A percentile compares a stretch with the other conserved stretches of the same genome.
These are phyloP conservation scores for Tanypteryx hageni DNA, from an alignment of 2,888 invertebrate species.

Conservation along the genomic window DNA sequence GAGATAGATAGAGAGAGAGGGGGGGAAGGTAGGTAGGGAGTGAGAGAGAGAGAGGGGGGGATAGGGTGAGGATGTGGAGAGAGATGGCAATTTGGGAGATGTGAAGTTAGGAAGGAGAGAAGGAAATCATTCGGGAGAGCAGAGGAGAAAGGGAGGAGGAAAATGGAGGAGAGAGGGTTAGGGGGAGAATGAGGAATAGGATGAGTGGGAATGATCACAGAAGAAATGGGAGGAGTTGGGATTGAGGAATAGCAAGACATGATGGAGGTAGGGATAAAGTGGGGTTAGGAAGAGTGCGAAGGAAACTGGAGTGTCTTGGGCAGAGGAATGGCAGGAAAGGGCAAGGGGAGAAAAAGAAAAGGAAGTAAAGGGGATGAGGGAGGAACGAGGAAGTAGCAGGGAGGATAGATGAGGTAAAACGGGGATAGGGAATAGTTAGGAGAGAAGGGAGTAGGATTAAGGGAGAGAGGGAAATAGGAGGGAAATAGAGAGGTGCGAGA, in stretches of 20 bases:
- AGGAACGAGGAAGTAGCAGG: not conserved
- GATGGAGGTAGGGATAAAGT: too few species aligned
- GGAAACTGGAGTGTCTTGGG: too few species aligned
- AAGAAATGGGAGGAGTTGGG: too few species aligned
- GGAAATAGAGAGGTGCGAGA: too few species aligned
- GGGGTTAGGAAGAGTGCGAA: too few species aligned
- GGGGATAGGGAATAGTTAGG: too few species aligned
- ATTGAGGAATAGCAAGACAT: too few species aligned
- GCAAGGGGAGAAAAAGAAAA: not conserved
- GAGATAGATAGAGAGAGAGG: not conserved
- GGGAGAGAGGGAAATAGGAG: too few species aligned
- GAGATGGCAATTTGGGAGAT: constrained; percentile 8
- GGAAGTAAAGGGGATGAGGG: not conserved
- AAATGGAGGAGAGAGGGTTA: not conserved
- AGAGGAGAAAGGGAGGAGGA: not conserved
- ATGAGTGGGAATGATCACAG: too few species aligned
- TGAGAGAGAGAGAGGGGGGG: not conserved
- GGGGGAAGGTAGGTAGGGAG: not conserved
- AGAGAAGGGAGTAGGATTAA: too few species aligned
- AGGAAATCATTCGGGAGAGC: not conserved
- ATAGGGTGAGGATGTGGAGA: not conserved
- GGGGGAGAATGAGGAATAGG: too few species aligned
- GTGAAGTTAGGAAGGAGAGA: constrained; percentile 12
- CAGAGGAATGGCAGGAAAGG: not conserved
- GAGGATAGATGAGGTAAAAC: too few species aligned